These are phyloP conservation scores for Troglohyphantes excavatus DNA, from an alignment of 2,888 invertebrate species.

Conservation along the genomic window DNA sequence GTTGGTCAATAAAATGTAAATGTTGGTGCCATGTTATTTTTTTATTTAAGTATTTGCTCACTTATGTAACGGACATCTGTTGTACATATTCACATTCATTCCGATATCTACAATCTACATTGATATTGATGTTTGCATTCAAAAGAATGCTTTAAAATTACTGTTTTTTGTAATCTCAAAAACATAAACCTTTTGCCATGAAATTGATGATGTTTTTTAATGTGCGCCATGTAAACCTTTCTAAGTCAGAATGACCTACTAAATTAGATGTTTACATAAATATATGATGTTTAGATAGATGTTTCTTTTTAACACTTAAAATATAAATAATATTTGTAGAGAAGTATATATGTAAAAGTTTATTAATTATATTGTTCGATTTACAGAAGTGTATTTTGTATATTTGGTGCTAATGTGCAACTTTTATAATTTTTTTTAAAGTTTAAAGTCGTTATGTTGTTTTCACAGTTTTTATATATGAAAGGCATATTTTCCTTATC, in stretches of 20 bases:
- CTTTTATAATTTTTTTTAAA: slow-evolving; percentile 29
- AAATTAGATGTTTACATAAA: neutral
- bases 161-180: too few species aligned
- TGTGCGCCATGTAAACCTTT: neutral
- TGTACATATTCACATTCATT: too few species aligned
- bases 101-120: too few species aligned
- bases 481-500: neutral
- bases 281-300: neutral
- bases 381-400: slow-evolving; percentile 7
- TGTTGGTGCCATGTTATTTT: too few species aligned
- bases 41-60: too few species aligned
- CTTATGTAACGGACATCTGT: too few species aligned
- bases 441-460: slow-evolving; percentile 17
- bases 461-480: slow-evolving; percentile 39
- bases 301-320: neutral
- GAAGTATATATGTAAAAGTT: neutral
- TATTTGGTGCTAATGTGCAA: slow-evolving; percentile 43
- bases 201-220: too few species aligned
- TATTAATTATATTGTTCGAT: neutral
- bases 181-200: too few species aligned
- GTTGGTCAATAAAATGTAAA: too few species aligned
- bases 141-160: too few species aligned
- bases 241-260: neutral
- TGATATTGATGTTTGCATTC: too few species aligned
- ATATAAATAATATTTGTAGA: neutral